Evolutionary conservation across 2,797 vertebrate species (phyloP).

Genomic region (Adelosebastes latens): DNA sequence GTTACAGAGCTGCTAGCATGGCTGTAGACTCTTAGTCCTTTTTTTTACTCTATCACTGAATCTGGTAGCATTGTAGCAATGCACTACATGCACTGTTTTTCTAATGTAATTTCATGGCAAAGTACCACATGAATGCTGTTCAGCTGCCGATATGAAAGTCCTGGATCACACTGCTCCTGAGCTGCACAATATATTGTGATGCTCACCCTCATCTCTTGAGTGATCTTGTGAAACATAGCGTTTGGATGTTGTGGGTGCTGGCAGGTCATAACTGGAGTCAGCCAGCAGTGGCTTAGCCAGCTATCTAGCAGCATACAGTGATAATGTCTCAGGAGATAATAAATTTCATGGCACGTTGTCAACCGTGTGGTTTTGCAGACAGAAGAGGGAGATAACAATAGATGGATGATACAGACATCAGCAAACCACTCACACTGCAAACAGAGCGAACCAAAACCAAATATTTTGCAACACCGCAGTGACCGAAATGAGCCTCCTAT

Average conservation of each 20-base stretch:
- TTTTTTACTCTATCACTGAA: background rate
- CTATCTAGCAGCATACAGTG: background rate
- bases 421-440: slow-evolving; percentile 15
- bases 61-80: background rate
- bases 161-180: background rate
- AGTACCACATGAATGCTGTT: background rate
- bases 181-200: background rate
- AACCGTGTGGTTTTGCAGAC: slow-evolving; percentile 36
- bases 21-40: background rate
- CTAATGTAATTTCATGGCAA: background rate
- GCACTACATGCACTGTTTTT: background rate
- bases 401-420: slow-evolving; percentile 4
- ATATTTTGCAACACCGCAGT: slow-evolving; percentile 8
- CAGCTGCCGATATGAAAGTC: background rate
- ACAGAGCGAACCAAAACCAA: slow-evolving; percentile 10
- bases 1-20: background rate
- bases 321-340: slow-evolving; percentile 21
- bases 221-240: slow-evolving; percentile 13
- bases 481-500: background rate
- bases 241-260: slow-evolving; percentile 2
- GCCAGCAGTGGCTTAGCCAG: slow-evolving; percentile 6
- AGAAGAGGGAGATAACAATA: slow-evolving; percentile 29
- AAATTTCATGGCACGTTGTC: slow-evolving; percentile 56
- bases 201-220: slow-evolving; percentile 1
- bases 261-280: slow-evolving; percentile 19